Base-by-base conservation (phyloP, 2,113 vertebrate genomes). In the Bambusicola thoracicus region DNA sequence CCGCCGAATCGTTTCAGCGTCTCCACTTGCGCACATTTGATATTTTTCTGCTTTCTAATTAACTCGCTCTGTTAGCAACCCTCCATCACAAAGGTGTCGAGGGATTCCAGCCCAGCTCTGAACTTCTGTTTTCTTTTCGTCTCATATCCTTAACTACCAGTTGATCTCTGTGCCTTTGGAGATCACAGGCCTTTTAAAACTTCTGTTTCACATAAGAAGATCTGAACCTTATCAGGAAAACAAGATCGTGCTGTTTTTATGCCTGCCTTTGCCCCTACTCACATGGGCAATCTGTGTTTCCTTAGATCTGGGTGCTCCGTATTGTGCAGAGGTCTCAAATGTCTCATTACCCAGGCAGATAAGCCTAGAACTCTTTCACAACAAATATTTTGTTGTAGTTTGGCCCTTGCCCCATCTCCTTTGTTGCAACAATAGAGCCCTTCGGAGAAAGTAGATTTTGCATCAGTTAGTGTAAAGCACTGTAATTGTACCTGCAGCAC, bases 141-240 rank as follows among this genome's bases (percentile, higher is more conserved):
- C 67, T 94, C 38, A 34, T 29, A 67, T 79, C 85, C 85, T 90
- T 78, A 92, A 87, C 92, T 84, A 84, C 48, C 89, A 81, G 78
- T 80, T 93, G 92, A 93, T 96, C 92, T 94, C 21, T 44, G 30
- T 2, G 85, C 72, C 94, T 94, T 89, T 91, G 90, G 84, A 95
- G 95, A 89, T 86, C 91, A 95, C 82, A 81, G 0, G 36, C 78
- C 53, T 94, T 95, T 92, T 73, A 72, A 89, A 85, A 77, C 70
- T 72, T 55, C 36, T 85, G 16, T 65, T 95, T 49, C 59, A 6
- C 46, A 0, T 24, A 65, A 67, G 65, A 83, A 72, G 85, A 85
- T 91, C 87, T 90, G 76, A 94, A 92, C 56, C 43, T 55, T 22
- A 17, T 63, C 20, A 21, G 55, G 49, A 87, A 80, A 83, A 82